Base-by-base conservation (phyloP, 2,888 invertebrate genomes). In the Dryadula phaetusa region DNA sequence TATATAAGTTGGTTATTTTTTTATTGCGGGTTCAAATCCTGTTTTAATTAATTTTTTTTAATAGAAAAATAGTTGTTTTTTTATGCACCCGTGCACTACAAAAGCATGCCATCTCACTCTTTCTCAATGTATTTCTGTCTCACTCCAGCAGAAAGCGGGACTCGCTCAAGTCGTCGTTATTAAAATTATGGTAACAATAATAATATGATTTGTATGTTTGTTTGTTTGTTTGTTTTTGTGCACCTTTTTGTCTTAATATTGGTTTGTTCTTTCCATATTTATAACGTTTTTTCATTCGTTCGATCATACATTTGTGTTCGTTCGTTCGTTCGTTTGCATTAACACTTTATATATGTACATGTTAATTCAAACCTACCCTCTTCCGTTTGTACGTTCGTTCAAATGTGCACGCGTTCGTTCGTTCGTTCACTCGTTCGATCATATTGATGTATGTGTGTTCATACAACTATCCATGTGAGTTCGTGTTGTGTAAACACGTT, bases 81-180 rank as follows among this genome's bases (percentile, higher is more conserved):
- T 52, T 28, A 8, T 8, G 14, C 25, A 25, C 25, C 7, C 12
- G 10, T 42, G n/a, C 22, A 8, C 32, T 16, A n/a, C 40, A 25
- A 28, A 28, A 14, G 28, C 37, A 47, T 44, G 32, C 16, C 44
- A 53, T 66, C 58, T 18, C 65, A 34, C 58, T 60, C 53, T 62
- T 34, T 65, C 52, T 46, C 37, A 58, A 12, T 60, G 25, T 53
- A 49, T 53, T 67, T 74, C 67, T 68, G 46, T 72, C 68, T 69
- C 70, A 61, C 70, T 73, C 76, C 81, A 88, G 88, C 81, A 82
- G 82, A 72, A 87, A 83, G 72, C 78, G 84, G 28, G 85, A 83
- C 70, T 82, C 88, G 54, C 84, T 86, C 86, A 85, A 85, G 71
- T 82, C 90, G 0, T 77, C 86, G 20, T 82, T 90, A 8, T 77